Percentiles rank a stretch among this genome's conserved stretches.
Evolutionary conservation across 2,888 invertebrate species (phyloP).

Genomic region (Platycnemis pennipes): DNA sequence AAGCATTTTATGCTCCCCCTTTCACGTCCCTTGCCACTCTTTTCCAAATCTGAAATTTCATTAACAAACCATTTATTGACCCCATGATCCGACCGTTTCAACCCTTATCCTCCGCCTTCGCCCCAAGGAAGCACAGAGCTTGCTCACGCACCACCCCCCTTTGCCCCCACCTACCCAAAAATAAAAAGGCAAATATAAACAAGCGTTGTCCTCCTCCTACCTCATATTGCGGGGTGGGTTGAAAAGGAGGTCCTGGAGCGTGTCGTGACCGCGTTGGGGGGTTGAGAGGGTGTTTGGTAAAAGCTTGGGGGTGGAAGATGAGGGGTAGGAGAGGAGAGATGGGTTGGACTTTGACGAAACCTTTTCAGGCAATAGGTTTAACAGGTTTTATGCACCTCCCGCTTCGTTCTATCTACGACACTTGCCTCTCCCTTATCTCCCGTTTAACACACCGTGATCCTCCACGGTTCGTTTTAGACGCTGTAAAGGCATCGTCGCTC

Average conservation of each 20-base stretch:
- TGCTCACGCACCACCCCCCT: slow-evolving; percentile 31
- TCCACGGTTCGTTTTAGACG: slow-evolving; percentile 47
- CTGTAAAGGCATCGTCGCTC: slow-evolving; percentile 14
- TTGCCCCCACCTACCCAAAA: slow-evolving; percentile 9
- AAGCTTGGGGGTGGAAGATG: neutral
- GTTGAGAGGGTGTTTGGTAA: neutral
- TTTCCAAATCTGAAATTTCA: slow-evolving; percentile 64
- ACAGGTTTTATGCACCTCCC: neutral
- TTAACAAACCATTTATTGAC: slow-evolving; percentile 62
- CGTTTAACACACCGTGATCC: neutral
- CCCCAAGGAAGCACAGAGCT: neutral
- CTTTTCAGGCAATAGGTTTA: neutral
- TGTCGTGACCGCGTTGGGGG: neutral
- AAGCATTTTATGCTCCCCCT: slow-evolving; percentile 17
- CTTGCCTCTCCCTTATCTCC: too few species aligned
- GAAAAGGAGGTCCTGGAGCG: neutral
- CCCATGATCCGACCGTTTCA: slow-evolving; percentile 34
- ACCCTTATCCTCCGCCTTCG: neutral
- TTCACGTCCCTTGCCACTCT: neutral
- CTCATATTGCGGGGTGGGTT: neutral
- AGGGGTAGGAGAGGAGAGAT: neutral
- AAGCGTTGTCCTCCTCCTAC: neutral
- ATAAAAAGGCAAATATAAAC: slow-evolving; percentile 4
- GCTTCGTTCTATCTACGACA: neutral
- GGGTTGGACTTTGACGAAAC: neutral